These are phyloP conservation scores for Ophonus ardosiacus DNA, from an alignment of 2,888 invertebrate species.

Conservation along the genomic window DNA sequence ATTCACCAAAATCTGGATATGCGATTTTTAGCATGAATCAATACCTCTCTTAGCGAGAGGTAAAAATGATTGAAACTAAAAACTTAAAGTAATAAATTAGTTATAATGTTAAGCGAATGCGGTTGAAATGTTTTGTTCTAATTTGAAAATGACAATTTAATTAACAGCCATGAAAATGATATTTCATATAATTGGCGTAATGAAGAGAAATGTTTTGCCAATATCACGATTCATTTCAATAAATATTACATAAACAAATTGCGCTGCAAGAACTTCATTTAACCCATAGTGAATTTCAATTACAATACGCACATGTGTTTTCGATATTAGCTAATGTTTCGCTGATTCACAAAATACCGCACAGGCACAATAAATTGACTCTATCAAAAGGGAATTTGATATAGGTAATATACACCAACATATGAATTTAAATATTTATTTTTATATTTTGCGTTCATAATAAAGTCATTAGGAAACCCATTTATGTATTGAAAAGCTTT, in stretches of 20 bases:
- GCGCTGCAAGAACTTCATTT: constrained; percentile 36
- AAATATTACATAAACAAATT: constrained; percentile 47
- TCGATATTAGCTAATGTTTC: background rate
- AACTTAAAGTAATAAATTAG: background rate
- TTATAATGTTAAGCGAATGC: constrained; percentile 14
- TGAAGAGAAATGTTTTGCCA: constrained; percentile 51
- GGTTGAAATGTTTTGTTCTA: constrained; percentile 52
- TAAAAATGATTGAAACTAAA: too few species aligned
- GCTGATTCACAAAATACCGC: background rate
- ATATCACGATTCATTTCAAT: constrained; percentile 41
- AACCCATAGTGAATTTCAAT: constrained; percentile 29
- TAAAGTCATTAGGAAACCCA: too few species aligned
- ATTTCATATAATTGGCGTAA: constrained; percentile 49
- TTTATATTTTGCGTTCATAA: too few species aligned
- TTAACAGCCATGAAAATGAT: constrained; percentile 53
- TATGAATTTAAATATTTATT: too few species aligned
- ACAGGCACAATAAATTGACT: background rate
- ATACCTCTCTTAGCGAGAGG: too few species aligned
- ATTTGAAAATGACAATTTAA: constrained; percentile 47
- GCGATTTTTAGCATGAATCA: too few species aligned
- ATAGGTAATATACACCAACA: background rate
- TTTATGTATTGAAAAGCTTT: too few species aligned
- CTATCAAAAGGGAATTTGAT: background rate
- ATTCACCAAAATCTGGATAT: too few species aligned
- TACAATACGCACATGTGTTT: constrained; percentile 9